Conservation (phyloP, 2,113 vertebrate genomes). For the Capra hircus region DNA sequence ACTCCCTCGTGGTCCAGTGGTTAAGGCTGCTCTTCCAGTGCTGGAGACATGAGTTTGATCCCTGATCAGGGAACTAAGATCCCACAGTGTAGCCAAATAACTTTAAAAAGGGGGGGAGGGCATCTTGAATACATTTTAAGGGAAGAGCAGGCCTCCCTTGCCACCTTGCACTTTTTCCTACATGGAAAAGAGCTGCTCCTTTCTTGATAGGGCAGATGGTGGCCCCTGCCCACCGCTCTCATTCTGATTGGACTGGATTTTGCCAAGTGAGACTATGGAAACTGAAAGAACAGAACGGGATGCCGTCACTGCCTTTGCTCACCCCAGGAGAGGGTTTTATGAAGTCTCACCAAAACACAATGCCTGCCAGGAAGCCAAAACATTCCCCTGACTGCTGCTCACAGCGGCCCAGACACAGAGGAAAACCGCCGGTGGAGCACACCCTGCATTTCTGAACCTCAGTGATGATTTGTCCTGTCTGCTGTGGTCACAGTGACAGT, state of each 20-base stretch:
- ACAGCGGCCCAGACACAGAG: background rate
- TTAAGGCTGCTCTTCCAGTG: background rate
- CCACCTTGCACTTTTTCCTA: background rate
- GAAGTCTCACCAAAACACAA: constrained; percentile 47
- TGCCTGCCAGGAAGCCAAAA: background rate
- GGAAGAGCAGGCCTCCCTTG: background rate
- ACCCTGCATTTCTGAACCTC: background rate
- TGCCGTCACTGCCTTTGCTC: background rate
- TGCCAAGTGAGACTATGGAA: constrained; percentile 49
- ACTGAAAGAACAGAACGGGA: constrained; percentile 51
- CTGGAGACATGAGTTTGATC: background rate
- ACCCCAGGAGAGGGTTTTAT: background rate
- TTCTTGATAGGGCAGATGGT: constrained; percentile 12
- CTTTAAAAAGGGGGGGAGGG: background rate
- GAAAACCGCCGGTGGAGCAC: background rate
- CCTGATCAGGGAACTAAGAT: background rate
- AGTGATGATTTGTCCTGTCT: background rate
- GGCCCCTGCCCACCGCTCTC: constrained; percentile 8
- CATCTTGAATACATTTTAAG: background rate
- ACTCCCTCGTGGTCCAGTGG: background rate
- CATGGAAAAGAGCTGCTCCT: background rate
- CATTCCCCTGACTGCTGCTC: background rate
- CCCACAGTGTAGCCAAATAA: background rate
- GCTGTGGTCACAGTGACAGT: background rate
- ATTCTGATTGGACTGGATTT: constrained; percentile 55